Base-by-base conservation (phyloP, 2,113 vertebrate species). In the Ammodytes marinus region DNA sequence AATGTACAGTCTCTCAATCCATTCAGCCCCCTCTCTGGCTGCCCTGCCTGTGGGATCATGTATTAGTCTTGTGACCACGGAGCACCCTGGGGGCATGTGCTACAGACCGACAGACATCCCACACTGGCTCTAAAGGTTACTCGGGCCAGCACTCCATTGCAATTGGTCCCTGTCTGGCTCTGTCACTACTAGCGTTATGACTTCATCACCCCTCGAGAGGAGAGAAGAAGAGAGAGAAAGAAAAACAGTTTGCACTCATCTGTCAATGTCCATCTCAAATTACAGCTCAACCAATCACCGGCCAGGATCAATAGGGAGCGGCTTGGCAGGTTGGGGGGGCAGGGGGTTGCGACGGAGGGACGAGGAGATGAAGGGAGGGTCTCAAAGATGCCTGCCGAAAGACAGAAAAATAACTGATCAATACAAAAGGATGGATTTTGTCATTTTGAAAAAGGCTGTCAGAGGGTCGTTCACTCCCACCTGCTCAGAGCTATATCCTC, bases 231-330 rank as follows among this genome's bases (percentile, higher is more conserved):
- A 89, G 88, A 91, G 90, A 76, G 60, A 93, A 95, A 96, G 95
- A 88, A 91, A 95, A 95, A 94, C 90, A 93, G 92, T 91, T 92
- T 74, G 89, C 94, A 88, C 77, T 88, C 96, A 97, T 98, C 96
- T 90, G 91, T 97, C 97, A 97, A 89, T 90, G 96, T 97, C 97
- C 89, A 88, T 93, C 96, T 95, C 91, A 93, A 93, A 95, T 96
- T 93, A 94, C 91, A 84, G 91, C 93, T 91, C 96, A 88, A 96
- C 95, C 94, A 95, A 96, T 96, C 96, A 96, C 93, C 63, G 53
- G 88, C 71, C 82, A 86, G 95, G 96, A 97, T 97, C 97, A 93
- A 96, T 96, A 95, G 85, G 90, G 90, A 96, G 94, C 94, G 89
- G 65, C 92, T 94, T 89, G 91, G 91, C 88, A 94, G 88, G 89